Percentiles rank a stretch among this genome's conserved stretches.
Conservation (phyloP, 2,113 vertebrate species). For the Tachycineta bicolor region DNA sequence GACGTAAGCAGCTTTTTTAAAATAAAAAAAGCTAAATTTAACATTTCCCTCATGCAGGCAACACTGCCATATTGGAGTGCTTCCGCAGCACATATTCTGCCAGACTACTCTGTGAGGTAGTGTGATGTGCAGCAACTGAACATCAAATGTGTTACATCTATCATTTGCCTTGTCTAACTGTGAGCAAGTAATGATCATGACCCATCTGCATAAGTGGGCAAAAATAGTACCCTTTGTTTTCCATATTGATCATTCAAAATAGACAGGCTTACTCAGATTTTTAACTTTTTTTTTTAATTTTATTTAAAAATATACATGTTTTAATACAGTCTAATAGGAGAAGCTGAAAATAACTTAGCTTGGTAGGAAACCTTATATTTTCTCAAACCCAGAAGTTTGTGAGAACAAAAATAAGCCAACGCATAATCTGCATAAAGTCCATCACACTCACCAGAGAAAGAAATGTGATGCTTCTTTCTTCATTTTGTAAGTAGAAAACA, state of each 20-base stretch:
- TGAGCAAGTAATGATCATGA: not conserved
- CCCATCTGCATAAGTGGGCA: not conserved
- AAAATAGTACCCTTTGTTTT: not conserved
- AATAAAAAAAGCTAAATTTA: slow-evolving; percentile 51
- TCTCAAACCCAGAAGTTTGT: not conserved
- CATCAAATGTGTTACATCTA: slow-evolving; percentile 13
- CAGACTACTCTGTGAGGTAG: slow-evolving; percentile 31
- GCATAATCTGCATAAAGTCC: not conserved
- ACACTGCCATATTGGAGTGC: slow-evolving; percentile 36
- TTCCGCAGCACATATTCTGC: slow-evolving; percentile 55
- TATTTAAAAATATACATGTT: not conserved
- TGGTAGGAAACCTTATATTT: not conserved
- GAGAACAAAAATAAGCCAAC: not conserved
- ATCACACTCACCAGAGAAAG: not conserved
- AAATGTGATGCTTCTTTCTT: not conserved
- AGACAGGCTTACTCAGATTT: not conserved
- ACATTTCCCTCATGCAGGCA: slow-evolving; percentile 33
- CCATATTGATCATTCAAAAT: not conserved
- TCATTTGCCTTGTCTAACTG: not conserved
- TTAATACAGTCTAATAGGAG: not conserved
- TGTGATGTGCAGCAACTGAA: slow-evolving; percentile 3
- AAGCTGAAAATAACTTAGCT: not conserved
- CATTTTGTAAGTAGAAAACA: not conserved
- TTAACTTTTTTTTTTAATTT: not conserved
- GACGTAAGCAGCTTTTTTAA: slow-evolving; percentile 48